A percentile compares a stretch with the other conserved stretches of the same genome.
Evolutionary conservation across 2,113 vertebrate genomes (phyloP).

Genomic region (Argyrosomus japonicus): DNA sequence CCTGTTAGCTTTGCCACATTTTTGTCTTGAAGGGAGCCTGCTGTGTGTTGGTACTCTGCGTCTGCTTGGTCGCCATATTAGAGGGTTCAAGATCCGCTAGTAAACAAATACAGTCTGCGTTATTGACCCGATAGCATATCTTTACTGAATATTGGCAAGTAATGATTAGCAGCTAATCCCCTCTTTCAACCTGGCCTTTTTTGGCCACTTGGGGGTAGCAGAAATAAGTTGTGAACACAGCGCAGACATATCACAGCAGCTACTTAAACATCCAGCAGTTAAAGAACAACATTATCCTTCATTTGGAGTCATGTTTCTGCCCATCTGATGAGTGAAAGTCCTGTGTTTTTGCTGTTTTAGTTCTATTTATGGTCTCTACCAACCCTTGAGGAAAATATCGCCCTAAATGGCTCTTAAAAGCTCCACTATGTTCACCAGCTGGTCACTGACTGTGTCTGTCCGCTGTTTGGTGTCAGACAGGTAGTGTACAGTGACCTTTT

Average conservation of each 20-base stretch:
- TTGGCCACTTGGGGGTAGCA: neutral
- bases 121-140: too few relatives aligned
- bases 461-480: neutral
- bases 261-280: neutral
- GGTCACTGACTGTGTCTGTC: neutral
- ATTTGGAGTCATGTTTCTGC: neutral
- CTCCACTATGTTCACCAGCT: neutral
- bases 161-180: neutral
- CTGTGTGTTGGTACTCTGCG: too few relatives aligned
- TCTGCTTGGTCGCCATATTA: too few relatives aligned
- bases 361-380: neutral
- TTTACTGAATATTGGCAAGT: too few relatives aligned
- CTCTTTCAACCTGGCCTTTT: too few relatives aligned
- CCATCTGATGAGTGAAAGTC: neutral
- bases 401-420: neutral
- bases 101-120: too few relatives aligned
- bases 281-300: neutral
- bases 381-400: too few relatives aligned
- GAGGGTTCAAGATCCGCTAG: too few relatives aligned
- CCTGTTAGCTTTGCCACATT: too few relatives aligned
- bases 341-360: neutral
- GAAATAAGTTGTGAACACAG: neutral
- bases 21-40: too few relatives aligned
- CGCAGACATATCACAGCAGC: neutral
- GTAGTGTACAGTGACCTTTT: neutral